These are phyloP conservation scores for Actenoides lindsayi DNA, from an alignment of 2,113 vertebrate species.

Conservation along the genomic window DNA sequence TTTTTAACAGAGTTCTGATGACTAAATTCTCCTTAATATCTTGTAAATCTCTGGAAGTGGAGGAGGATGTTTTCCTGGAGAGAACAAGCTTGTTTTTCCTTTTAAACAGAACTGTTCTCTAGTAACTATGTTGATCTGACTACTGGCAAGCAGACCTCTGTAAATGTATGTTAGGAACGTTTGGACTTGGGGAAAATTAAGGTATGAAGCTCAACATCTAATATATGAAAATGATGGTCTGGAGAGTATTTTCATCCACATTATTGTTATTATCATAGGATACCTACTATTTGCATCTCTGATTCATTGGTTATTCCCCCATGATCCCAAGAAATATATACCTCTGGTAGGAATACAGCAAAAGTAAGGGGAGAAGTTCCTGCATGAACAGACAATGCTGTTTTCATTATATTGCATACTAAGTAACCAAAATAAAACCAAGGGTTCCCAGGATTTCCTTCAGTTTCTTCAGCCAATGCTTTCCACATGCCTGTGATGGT, in stretches of 20 bases:
- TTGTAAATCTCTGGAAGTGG: conserved; percentile 44
- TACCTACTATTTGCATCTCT: neutral
- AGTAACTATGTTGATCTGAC: neutral
- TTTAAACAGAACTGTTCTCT: neutral
- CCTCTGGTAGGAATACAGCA: neutral
- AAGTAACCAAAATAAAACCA: neutral
- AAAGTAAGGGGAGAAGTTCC: neutral
- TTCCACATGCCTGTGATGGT: neutral
- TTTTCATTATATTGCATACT: neutral
- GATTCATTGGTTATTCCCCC: neutral
- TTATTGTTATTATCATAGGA: neutral
- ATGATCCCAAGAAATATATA: neutral
- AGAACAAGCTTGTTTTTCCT: conserved; percentile 16
- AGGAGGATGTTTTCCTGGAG: conserved; percentile 30
- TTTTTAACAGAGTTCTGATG: conserved; percentile 18
- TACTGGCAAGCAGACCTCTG: neutral
- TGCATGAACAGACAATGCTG: neutral
- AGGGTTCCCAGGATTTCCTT: neutral
- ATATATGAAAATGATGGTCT: neutral
- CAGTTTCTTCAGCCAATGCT: neutral
- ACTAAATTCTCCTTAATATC: neutral
- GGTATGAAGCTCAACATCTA: neutral
- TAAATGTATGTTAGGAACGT: neutral
- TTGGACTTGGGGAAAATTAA: neutral
- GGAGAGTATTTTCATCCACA: neutral